Evolutionary conservation across 1,140 invertebrate species (phyloP).

Genomic region (Caenorhabditis remanei): DNA sequence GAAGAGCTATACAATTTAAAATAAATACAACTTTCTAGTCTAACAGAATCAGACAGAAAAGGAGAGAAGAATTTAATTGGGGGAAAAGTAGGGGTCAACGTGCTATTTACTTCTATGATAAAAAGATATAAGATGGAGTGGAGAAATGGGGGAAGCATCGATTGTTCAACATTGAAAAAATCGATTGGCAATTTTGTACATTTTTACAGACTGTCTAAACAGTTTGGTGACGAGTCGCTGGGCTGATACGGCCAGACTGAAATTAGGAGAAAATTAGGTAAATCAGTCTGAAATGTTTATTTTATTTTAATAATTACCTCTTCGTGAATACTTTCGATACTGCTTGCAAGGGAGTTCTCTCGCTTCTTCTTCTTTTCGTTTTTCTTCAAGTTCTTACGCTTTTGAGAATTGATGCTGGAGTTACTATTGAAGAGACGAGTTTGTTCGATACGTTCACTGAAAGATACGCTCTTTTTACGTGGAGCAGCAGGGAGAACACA

Average conservation of each 20-base stretch:
- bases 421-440: constrained; percentile 43
- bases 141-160: neutral
- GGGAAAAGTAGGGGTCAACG: neutral
- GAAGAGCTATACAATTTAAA: constrained; percentile 19
- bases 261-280: neutral
- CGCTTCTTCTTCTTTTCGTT: constrained; percentile 49
- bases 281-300: neutral
- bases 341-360: constrained; percentile 15
- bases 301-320: neutral
- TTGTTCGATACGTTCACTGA: constrained; percentile 38
- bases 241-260: constrained; percentile 22
- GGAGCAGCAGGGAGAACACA: constrained; percentile 30
- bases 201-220: constrained; percentile 41
- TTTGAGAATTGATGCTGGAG: constrained; percentile 19
- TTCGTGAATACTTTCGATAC: constrained; percentile 50
- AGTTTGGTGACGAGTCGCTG: neutral
- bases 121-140: constrained; percentile 31
- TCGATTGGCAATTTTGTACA: constrained; percentile 5
- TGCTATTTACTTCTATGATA: constrained; percentile 39
- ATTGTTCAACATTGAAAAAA: constrained; percentile 13
- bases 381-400: constrained; percentile 31
- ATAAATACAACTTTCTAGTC: constrained; percentile 40
- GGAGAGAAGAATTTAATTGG: no score
- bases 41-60: neutral
- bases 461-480: constrained; percentile 26